phyloP scores from a whole-genome alignment of 2,888 invertebrate species.

The Brenthis ino region DNA sequence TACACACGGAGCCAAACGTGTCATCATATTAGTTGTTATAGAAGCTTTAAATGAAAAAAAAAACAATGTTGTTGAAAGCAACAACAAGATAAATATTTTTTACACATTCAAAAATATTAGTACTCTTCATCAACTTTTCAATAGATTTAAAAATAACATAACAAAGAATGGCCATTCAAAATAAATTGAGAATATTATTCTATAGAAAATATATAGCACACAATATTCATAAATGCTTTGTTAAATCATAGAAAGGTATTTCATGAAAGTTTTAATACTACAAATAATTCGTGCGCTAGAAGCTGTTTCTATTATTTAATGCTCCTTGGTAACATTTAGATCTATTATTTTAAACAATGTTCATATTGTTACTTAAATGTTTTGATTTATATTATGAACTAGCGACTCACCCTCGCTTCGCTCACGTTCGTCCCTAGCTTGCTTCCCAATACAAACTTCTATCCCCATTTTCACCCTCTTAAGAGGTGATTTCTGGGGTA shows the following conservation, averaged over 20 bases:
- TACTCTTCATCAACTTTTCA: too few relatives aligned
- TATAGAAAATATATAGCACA: neutral
- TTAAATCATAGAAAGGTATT: neutral
- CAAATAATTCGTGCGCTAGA: neutral
- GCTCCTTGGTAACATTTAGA: neutral
- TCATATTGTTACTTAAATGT: neutral
- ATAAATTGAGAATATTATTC: constrained; percentile 2
- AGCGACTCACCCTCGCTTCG: too few relatives aligned
- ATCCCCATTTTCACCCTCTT: too few relatives aligned
- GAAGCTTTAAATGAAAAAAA: too few relatives aligned
- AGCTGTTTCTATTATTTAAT: neutral
- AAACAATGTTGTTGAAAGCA: too few relatives aligned
- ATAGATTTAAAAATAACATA: too few relatives aligned
- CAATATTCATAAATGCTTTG: constrained; percentile 3
- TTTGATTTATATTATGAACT: neutral
- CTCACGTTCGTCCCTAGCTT: too few relatives aligned
- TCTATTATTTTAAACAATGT: neutral
- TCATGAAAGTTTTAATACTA: neutral
- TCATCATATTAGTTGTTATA: neutral
- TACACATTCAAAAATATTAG: too few relatives aligned
- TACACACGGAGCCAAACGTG: too few relatives aligned
- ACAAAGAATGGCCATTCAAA: neutral
- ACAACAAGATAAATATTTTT: too few relatives aligned
- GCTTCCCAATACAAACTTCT: too few relatives aligned
- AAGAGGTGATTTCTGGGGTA: too few relatives aligned